These are phyloP conservation scores for Leptinotarsa rubiginosa DNA, from an alignment of 2,888 invertebrate genomes.

Conservation along the genomic window DNA sequence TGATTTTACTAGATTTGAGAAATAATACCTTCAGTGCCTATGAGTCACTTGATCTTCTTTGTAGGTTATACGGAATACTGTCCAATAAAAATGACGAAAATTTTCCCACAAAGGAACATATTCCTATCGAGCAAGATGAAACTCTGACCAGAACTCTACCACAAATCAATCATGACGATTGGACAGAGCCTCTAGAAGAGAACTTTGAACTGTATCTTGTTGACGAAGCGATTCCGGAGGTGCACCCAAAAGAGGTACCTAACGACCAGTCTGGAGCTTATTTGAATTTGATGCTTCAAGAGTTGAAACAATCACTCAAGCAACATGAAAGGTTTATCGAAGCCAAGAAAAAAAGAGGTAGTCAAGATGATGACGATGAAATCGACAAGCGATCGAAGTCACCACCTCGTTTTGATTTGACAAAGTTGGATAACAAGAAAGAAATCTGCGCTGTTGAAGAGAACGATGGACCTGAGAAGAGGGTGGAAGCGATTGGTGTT, in stretches of 20 bases:
- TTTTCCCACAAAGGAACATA: background rate
- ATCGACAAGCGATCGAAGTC: constrained; percentile 11
- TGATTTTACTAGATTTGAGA: constrained; percentile 47
- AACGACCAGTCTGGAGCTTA: constrained; percentile 44
- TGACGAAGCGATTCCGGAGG: constrained; percentile 33
- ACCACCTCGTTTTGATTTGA: constrained; percentile 46
- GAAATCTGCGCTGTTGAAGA: background rate
- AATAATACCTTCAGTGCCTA: constrained; percentile 52
- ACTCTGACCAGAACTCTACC: constrained; percentile 9
- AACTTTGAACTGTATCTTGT: constrained; percentile 53
- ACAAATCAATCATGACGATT: constrained; percentile 47
- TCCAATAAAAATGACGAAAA: constrained; percentile 34
- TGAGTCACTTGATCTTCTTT: constrained; percentile 55
- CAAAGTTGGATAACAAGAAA: constrained; percentile 19
- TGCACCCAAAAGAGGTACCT: constrained; percentile 15
- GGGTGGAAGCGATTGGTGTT: background rate
- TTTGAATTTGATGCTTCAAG: constrained; percentile 50
- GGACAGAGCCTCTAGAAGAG: constrained; percentile 48
- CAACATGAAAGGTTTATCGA: constrained; percentile 52
- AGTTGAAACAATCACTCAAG: constrained; percentile 51
- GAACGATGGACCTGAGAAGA: background rate
- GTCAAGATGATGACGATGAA: constrained; percentile 45
- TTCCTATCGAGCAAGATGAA: background rate
- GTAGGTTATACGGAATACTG: constrained; percentile 51
- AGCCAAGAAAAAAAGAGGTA: constrained; percentile 50